These are phyloP conservation scores for Hylyphantes graminicola DNA, from an alignment of 1,140 invertebrate species.

Conservation along the genomic window DNA sequence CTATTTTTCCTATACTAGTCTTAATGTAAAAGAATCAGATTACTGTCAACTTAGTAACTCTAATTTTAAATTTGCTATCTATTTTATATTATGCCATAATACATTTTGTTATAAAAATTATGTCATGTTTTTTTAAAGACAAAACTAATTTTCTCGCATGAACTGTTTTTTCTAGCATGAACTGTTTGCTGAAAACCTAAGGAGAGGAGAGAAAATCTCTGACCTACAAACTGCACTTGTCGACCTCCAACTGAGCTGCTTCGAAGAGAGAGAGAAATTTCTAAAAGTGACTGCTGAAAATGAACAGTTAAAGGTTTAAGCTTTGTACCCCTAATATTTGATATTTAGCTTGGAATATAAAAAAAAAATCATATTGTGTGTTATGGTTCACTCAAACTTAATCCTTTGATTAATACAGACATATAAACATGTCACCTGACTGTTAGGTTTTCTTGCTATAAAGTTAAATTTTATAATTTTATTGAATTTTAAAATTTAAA, in stretches of 20 bases:
- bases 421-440: too few species aligned
- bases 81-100: not conserved
- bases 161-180: conserved; percentile 43
- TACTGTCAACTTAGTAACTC: not conserved
- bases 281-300: conserved; percentile 48
- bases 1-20: not conserved
- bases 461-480: too few species aligned
- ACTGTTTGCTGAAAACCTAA: conserved; percentile 32
- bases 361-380: too few species aligned
- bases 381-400: too few species aligned
- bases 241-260: conserved; percentile 37
- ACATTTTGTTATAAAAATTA: too few species aligned
- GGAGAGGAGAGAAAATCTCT: conserved; percentile 53
- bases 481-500: too few species aligned
- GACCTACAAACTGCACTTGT: conserved; percentile 46
- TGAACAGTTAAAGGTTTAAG: conserved; percentile 35
- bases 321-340: not conserved
- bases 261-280: conserved; percentile 43
- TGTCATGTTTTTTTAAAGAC: not conserved
- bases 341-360: too few species aligned
- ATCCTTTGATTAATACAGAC: too few species aligned
- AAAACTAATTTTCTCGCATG: too few species aligned
- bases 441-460: too few species aligned
- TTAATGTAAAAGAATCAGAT: not conserved
- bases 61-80: not conserved